These are phyloP conservation scores for human (Homo sapiens) DNA, from an alignment of 2,113 vertebrate species.

Conservation along the genomic window GRCh38 chr5:70443001-70443500, in stretches of 20 bases:
- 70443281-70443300: not conserved
- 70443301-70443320: not conserved
- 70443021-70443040: not conserved
- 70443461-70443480: not conserved
- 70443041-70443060: not conserved
- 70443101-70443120: not conserved
- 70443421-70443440: not conserved
- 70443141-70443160: not conserved
- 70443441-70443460: not conserved
- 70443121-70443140: not conserved
- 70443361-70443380: not conserved
- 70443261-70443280: not conserved
- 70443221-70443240: not conserved
- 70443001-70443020: not conserved
- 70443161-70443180: not conserved
- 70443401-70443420: not conserved
- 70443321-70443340: not conserved
- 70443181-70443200: not conserved
- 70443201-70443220: not conserved
- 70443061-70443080: not conserved
- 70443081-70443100: not conserved
- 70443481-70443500: not conserved
- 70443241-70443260: not conserved
- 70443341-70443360: not conserved
- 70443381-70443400: not conserved